Base-by-base conservation (phyloP, 2,113 vertebrate species). In the Cryptomyrus ogoouensis region DNA sequence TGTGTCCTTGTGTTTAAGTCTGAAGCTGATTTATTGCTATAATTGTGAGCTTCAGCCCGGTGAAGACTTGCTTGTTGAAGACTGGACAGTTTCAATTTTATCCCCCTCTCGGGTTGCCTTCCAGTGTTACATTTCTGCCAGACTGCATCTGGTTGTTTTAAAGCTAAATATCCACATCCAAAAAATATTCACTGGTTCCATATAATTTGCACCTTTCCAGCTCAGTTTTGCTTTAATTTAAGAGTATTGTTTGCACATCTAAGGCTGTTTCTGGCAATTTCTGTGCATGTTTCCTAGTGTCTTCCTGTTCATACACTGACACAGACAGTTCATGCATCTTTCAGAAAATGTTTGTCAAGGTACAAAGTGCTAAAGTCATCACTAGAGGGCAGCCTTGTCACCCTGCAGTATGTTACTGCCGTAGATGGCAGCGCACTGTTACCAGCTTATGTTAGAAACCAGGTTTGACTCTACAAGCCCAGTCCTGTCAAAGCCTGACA, bases 371-470 rank as follows among this genome's bases (percentile, higher is more conserved):
- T 80, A n/a, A 56, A 35, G 21, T 70, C 24, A 35, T n/a, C 89
- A 87, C 84, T 90, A 90, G 89, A 90, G 89, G 89, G 87, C 89
- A 90, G 89, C 49, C 83, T 90, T 90, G 89, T 87, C 70, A 77
- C 58, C 89, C 62, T 42, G 62, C 46, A 70, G 31, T 39, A 7
- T 85, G 24, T 17, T 62, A 42, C 15, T n/a, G 87, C 56, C 8
- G 17, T 44, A 50, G 86, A 13, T 56, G 35, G 83, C 24, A 27
- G 9, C 8, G 5, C 3, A 39, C 35, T 39, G 39, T 13, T 42
- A 27, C 17, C 83, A 87, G 49, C 50, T 12, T 53, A 50, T 21
- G 15, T 27, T 24, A 19, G 15, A 56, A 50, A 56, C 46, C 46
- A n/a, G 27, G 31, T 39, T 58, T 21, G 15, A 87, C 17, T 21